Conservation (phyloP, 2,797 vertebrate species). For the Dermochelys coriacea region DNA sequence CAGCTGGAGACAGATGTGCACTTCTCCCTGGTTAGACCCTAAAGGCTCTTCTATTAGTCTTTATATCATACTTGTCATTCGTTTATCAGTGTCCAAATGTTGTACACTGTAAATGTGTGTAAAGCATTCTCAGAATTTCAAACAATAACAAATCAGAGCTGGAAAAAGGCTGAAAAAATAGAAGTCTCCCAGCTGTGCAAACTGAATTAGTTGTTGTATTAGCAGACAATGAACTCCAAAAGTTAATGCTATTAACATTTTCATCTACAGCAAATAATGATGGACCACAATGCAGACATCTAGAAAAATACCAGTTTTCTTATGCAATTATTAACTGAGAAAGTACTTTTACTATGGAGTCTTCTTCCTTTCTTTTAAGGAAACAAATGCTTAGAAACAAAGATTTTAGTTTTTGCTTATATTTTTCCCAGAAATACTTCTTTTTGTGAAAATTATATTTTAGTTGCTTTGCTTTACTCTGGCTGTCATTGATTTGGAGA, state of each 20-base stretch:
- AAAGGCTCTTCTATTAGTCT: conserved; percentile 71
- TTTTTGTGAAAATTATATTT: neutral
- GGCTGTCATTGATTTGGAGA: neutral
- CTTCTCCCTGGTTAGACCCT: conserved; percentile 76
- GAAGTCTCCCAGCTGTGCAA: conserved; percentile 80
- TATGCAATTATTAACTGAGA: neutral
- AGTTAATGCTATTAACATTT: conserved; percentile 47
- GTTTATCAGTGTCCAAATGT: conserved; percentile 86
- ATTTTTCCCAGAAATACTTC: neutral
- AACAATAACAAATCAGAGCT: conserved; percentile 84
- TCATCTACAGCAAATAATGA: conserved; percentile 26
- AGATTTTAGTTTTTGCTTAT: neutral
- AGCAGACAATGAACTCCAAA: conserved; percentile 60
- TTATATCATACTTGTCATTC: conserved; percentile 87
- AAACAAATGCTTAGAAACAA: neutral
- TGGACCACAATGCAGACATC: neutral
- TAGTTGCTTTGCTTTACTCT: neutral
- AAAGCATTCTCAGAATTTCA: conserved; percentile 87
- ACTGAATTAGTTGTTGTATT: conserved; percentile 60
- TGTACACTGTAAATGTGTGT: conserved; percentile 83
- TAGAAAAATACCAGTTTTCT: neutral
- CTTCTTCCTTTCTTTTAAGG: neutral
- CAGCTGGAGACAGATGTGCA: conserved; percentile 86
- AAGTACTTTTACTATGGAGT: neutral
- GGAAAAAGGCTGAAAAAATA: conserved; percentile 52